phyloP scores from a whole-genome alignment of 1,140 invertebrate species.

The Calephelis nemesis region DNA sequence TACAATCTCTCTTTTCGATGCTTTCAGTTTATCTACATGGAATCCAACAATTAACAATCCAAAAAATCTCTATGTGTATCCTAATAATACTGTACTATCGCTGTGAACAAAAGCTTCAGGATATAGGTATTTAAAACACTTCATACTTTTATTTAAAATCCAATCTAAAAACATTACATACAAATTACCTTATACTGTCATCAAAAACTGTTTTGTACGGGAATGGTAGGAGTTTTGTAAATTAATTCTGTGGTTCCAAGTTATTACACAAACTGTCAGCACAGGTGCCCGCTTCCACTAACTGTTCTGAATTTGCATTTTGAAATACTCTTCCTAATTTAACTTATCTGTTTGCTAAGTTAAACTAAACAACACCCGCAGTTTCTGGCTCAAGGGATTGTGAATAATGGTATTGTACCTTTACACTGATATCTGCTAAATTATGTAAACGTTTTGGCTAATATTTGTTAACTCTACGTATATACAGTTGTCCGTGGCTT shows the following conservation, averaged over 20 bases:
- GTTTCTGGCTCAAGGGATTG: conserved; percentile 44
- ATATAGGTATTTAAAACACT: neutral
- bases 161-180: neutral
- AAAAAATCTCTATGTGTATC: no score
- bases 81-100: no score
- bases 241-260: conserved; percentile 74
- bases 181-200: conserved; percentile 39
- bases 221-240: conserved; percentile 70
- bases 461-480: neutral
- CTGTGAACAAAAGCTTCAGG: no score
- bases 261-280: conserved; percentile 75
- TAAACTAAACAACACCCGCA: conserved; percentile 61
- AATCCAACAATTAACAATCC: no score
- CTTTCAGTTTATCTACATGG: no score
- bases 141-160: neutral
- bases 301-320: conserved; percentile 67
- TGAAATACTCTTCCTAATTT: conserved; percentile 73
- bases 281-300: conserved; percentile 60
- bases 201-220: conserved; percentile 68
- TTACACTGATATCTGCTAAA: conserved; percentile 30
- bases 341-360: conserved; percentile 69
- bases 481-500: neutral
- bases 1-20: no score
- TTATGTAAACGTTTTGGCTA: conserved; percentile 14
- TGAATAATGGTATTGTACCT: conserved; percentile 36